Evolutionary conservation across 2,888 invertebrate genomes (phyloP).

Genomic region (Nowickia ferox): DNA sequence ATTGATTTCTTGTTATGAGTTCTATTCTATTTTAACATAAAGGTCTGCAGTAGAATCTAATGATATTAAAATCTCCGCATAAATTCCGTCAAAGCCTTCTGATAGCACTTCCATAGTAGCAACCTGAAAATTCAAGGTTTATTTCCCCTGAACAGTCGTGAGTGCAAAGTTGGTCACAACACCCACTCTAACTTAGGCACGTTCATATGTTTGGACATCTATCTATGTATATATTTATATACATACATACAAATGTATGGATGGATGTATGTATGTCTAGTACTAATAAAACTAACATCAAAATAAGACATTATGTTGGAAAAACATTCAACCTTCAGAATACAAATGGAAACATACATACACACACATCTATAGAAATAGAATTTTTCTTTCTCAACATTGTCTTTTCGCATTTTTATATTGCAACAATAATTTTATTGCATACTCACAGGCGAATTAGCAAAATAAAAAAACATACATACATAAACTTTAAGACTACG

Average conservation of each 20-base stretch:
- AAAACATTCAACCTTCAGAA: conserved; percentile 4
- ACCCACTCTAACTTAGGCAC: not conserved
- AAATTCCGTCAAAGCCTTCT: too few relatives aligned
- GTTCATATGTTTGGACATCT: too few relatives aligned
- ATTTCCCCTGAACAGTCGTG: not conserved
- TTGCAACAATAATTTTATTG: conserved; percentile 38
- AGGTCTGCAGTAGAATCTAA: too few relatives aligned
- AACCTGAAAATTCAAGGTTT: too few relatives aligned
- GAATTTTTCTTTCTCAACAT: conserved; percentile 6
- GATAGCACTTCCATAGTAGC: too few relatives aligned
- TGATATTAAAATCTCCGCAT: too few relatives aligned
- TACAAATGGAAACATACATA: conserved; percentile 3
- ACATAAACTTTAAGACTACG: not conserved
- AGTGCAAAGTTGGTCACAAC: not conserved
- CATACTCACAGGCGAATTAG: conserved; percentile 57
- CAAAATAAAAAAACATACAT: not conserved
- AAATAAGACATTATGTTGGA: conserved; percentile 18
- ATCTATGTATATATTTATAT: too few relatives aligned
- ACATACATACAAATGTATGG: too few relatives aligned
- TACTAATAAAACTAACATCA: not conserved
- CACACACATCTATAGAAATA: not conserved
- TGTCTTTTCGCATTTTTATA: conserved; percentile 22
- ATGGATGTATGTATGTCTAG: not conserved
- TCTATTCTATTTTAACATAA: too few relatives aligned
- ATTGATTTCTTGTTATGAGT: too few relatives aligned